Evolutionary conservation across 1,140 invertebrate genomes (phyloP).

Genomic region (Euschistus heros): DNA sequence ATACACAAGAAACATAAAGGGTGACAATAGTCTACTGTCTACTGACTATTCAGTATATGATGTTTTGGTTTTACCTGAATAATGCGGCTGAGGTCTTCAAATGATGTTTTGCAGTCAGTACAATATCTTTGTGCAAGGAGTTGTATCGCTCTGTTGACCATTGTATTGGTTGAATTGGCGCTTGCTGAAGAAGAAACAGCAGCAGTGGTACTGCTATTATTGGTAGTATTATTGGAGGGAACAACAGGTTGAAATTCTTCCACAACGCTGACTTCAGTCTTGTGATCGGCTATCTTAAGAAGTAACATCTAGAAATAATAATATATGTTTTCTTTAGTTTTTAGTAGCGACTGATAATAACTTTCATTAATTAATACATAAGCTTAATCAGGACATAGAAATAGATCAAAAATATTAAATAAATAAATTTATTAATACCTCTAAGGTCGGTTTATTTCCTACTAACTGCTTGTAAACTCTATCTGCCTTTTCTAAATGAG

Average conservation of each 20-base stretch:
- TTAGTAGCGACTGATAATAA: no score
- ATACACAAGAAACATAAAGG: no score
- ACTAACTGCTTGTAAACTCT: conserved; percentile 83
- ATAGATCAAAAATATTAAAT: not conserved
- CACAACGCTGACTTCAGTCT: conserved; percentile 40
- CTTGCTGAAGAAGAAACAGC: conserved; percentile 9
- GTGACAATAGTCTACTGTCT: no score
- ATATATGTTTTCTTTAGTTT: not conserved
- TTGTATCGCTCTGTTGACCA: conserved; percentile 72
- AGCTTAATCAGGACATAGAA: not conserved
- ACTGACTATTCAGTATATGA: not conserved
- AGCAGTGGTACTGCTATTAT: conserved; percentile 2
- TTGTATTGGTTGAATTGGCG: conserved; percentile 19
- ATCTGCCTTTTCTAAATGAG: conserved; percentile 89
- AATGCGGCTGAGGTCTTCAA: conserved; percentile 92
- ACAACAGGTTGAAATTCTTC: not conserved
- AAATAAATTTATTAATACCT: not conserved
- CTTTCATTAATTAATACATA: no score
- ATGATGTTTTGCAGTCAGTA: conserved; percentile 84
- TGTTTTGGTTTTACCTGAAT: conserved; percentile 44
- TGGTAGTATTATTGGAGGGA: not conserved
- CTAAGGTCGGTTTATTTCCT: conserved; percentile 78
- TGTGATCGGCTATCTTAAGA: conserved; percentile 66
- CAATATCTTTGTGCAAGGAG: conserved; percentile 86
- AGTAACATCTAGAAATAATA: conserved; percentile 45